These are phyloP conservation scores for Setipinna tenuifilis DNA, from an alignment of 2,797 vertebrate genomes.

Conservation along the genomic window DNA sequence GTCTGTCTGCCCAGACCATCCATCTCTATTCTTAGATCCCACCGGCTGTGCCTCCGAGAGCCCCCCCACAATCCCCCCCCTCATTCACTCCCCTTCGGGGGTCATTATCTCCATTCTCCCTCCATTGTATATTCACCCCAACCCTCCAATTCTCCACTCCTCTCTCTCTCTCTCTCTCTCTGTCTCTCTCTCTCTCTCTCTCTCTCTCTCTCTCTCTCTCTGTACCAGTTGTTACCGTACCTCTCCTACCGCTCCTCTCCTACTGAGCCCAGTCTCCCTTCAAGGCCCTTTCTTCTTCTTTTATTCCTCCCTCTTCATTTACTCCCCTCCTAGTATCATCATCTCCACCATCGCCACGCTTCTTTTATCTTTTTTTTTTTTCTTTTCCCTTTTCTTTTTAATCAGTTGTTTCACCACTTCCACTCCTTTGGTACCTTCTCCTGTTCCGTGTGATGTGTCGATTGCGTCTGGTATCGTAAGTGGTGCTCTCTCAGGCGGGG, in stretches of 20 bases:
- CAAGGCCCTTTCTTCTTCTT: no score
- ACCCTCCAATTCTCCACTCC: conserved; percentile 56
- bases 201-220: no score
- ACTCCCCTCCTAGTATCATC: background rate
- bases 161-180: background rate
- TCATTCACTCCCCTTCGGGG: background rate
- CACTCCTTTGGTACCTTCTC: background rate
- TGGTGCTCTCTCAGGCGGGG: background rate
- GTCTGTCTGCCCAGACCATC: background rate
- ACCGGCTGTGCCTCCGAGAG: background rate
- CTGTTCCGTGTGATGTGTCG: background rate
- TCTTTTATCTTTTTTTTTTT: background rate
- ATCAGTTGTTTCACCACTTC: background rate
- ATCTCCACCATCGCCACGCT: background rate
- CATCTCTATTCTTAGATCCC: background rate
- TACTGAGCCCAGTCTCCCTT: no score
- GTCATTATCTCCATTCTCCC: no score
- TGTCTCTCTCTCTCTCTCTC: no score
- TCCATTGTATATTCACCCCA: conserved; percentile 36
- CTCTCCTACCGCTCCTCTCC: no score
- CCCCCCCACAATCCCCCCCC: background rate
- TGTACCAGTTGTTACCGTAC: no score
- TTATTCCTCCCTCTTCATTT: background rate
- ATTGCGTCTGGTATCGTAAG: background rate
- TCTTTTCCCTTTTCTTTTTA: background rate